Evolutionary conservation across 2,797 vertebrate genomes (phyloP), one percentile per base, ranked within the genome.

Genomic region (Pogoniulus pusillus): DNA sequence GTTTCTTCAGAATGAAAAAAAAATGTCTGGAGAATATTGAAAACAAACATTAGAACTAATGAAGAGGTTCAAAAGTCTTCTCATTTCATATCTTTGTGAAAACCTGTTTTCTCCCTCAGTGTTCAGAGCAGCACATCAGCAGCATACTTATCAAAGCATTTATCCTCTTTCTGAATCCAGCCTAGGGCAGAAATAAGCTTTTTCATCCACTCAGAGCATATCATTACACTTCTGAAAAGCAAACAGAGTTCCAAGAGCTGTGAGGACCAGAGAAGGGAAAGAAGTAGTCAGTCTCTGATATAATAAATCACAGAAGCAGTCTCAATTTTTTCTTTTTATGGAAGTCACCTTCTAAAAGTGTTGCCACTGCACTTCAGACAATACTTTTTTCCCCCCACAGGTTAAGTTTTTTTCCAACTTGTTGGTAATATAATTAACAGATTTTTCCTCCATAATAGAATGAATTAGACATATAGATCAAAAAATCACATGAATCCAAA

Each of bases 181-280:
- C 35, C 23, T 29, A 78, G n/a, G 45, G 41, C 77, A 51, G 72
- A 87, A 93, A 83, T 27, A n/a, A 34, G 16, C 39, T 75, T 84
- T 86, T 85, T 68, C 18, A 89, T 62, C 53, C 24, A 34, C 39
- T 53, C 32, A 29, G 35, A 79, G 14, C 34, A 74, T 19, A 22
- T 37, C 65, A 30, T 41, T 82, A 37, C n/a, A 66, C 34, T 65
- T 75, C 68, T 80, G 45, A 75, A 84, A 85, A 82, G 66, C 39
- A 85, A 93, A 89, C 5, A 71, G 35, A 60, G 20, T 51, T 91
- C 69, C 20, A 72, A 86, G 81, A 77, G 27, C 72, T 64, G 7
- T 26, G 62, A 83, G n/a, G 26, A 64, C 60, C 35, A 82, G 62
- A 85, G 16, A 3, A 26, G 34, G 26, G 18, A 65, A 82, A 9